These are phyloP conservation scores for Aleiodes leptofemur DNA, from an alignment of 2,888 invertebrate species.

Conservation along the genomic window DNA sequence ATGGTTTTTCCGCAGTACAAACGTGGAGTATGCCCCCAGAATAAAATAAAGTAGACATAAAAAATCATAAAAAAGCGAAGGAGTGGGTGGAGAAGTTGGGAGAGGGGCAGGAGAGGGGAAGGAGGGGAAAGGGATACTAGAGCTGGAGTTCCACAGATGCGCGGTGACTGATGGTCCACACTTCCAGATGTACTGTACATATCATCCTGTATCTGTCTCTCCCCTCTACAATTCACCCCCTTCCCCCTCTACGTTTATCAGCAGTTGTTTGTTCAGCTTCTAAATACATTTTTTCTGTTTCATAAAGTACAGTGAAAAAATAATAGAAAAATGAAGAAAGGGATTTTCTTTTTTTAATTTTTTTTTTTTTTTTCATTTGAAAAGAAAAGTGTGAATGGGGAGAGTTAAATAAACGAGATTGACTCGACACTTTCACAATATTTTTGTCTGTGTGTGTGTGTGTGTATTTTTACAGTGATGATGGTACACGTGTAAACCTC, in stretches of 20 bases:
- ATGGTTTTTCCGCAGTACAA: slow-evolving; percentile 13
- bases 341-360: slow-evolving; percentile 12
- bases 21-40: slow-evolving; percentile 7
- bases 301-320: slow-evolving; percentile 17
- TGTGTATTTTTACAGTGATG: slow-evolving; percentile 38
- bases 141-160: slow-evolving; percentile 71
- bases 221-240: slow-evolving; percentile 38
- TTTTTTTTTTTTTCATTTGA: too few relatives aligned
- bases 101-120: slow-evolving; percentile 41
- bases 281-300: slow-evolving; percentile 32
- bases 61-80: slow-evolving; percentile 31
- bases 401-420: slow-evolving; percentile 37
- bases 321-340: slow-evolving; percentile 27
- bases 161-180: slow-evolving; percentile 74
- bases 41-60: slow-evolving; percentile 35
- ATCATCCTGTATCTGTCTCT: slow-evolving; percentile 42
- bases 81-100: not conserved
- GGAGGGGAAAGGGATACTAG: slow-evolving; percentile 49
- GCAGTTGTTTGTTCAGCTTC: slow-evolving; percentile 73
- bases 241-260: slow-evolving; percentile 72
- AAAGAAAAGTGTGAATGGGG: not conserved
- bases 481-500: slow-evolving; percentile 44
- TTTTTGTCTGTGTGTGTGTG: not conserved
- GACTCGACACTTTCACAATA: slow-evolving; percentile 42
- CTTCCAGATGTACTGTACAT: slow-evolving; percentile 71